phyloP scores from a whole-genome alignment of 37 sponge, comb jelly and placozoan species.

The Agelas oroides region DNA sequence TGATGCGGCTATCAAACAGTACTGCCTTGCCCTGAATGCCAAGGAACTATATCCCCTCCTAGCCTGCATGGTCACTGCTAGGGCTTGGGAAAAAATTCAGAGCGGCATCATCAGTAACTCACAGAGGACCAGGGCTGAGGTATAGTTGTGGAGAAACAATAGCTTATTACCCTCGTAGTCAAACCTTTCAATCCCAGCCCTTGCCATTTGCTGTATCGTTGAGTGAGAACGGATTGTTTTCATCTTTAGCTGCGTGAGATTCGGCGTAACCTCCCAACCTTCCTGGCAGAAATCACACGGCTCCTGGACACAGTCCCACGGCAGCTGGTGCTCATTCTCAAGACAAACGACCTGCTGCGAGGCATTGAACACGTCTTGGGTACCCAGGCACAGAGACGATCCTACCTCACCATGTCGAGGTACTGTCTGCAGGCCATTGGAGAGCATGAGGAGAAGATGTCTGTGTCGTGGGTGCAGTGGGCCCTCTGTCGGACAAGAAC shows the following conservation, averaged over 20 bases:
- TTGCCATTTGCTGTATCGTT: no score
- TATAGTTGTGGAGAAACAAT: no score
- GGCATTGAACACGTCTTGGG: conserved; percentile 78
- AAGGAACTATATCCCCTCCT: conserved; percentile 86
- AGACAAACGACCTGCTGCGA: conserved; percentile 93
- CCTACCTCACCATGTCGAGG: conserved; percentile 82
- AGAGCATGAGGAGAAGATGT: conserved; percentile 40
- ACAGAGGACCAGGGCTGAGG: conserved; percentile 53
- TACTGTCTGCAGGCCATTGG: conserved; percentile 79
- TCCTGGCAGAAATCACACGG: conserved; percentile 69
- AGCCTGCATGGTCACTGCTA: conserved; percentile 88
- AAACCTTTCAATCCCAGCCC: not conserved
- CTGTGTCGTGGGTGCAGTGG: not conserved
- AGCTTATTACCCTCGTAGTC: not conserved
- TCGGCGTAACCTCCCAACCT: conserved; percentile 1
- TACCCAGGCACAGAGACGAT: conserved; percentile 26
- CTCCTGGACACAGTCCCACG: conserved; percentile 87
- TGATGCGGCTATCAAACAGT: conserved; percentile 55
- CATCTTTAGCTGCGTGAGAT: conserved; percentile 22
- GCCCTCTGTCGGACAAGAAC: conserved; percentile 13
- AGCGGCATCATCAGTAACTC: conserved; percentile 52
- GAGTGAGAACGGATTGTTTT: no score
- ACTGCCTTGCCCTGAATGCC: conserved; percentile 76
- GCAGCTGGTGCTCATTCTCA: conserved; percentile 90
- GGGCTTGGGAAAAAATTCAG: conserved; percentile 87